phyloP scores from a whole-genome alignment of 2,113 vertebrate genomes.

The Motacilla alba region DNA sequence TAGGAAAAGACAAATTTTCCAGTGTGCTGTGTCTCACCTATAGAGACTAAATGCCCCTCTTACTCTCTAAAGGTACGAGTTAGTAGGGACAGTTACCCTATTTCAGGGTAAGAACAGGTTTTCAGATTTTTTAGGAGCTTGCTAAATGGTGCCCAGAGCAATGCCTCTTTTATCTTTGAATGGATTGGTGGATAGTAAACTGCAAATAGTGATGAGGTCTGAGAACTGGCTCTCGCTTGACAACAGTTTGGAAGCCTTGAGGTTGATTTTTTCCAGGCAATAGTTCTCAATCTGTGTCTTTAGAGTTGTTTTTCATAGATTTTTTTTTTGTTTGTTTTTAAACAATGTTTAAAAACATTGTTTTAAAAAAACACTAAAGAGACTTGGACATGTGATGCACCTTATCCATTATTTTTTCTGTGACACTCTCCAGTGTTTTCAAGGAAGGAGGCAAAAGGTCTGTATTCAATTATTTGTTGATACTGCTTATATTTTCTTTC shows the following conservation, averaged over 20 bases:
- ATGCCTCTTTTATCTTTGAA: not conserved
- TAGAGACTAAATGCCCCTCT: not conserved
- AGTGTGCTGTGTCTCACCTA: not conserved
- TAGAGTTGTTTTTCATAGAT: not conserved
- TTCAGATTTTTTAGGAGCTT: not conserved
- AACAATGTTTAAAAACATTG: too few species aligned
- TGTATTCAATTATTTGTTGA: not conserved
- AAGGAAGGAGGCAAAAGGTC: not conserved
- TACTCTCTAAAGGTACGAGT: not conserved
- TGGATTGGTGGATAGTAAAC: not conserved
- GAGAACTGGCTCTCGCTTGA: not conserved
- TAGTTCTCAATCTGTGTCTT: not conserved
- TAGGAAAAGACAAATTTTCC: not conserved
- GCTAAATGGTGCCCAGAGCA: not conserved
- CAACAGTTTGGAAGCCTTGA: not conserved
- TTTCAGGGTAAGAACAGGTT: not conserved
- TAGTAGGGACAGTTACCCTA: not conserved
- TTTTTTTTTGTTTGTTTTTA: not conserved
- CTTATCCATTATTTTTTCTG: not conserved
- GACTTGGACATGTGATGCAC: not conserved
- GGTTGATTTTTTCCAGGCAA: not conserved
- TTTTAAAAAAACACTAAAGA: not conserved
- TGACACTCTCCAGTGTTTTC: not conserved
- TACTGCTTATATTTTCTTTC: not conserved
- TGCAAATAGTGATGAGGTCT: not conserved